Evolutionary conservation across 2,797 vertebrate species (phyloP).

Genomic region (Balearica regulorum): DNA sequence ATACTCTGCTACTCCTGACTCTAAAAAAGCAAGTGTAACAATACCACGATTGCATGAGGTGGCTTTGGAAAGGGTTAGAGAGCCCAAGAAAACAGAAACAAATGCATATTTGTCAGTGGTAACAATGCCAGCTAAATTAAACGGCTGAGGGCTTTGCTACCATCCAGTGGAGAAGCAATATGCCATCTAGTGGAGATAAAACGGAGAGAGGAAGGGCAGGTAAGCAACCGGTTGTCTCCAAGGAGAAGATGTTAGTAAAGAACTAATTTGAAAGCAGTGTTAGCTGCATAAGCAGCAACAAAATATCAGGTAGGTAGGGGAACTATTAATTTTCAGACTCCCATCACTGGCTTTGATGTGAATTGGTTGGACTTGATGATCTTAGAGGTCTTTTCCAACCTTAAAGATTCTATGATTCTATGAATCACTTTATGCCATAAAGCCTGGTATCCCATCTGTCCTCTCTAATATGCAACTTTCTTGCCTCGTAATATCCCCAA

Average conservation of each 20-base stretch:
- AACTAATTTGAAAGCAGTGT: neutral
- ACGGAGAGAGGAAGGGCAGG: neutral
- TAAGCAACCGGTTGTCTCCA: rapidly evolving
- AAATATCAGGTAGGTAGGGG: neutral
- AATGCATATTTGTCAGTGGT: rapidly evolving
- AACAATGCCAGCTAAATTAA: neutral
- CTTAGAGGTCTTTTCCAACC: too few species aligned
- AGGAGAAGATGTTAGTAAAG: neutral
- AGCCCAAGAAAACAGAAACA: neutral
- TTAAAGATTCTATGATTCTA: too few species aligned
- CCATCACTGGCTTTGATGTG: neutral
- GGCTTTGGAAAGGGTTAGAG: neutral
- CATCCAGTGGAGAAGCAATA: neutral
- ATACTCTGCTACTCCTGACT: neutral
- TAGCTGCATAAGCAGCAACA: neutral
- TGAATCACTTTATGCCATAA: neutral
- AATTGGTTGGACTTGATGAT: neutral
- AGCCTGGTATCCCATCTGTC: neutral
- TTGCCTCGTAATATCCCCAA: neutral
- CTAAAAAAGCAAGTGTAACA: neutral
- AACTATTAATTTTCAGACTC: neutral
- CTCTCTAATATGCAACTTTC: neutral
- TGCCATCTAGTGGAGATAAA: slow-evolving; percentile 48
- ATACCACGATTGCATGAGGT: rapidly evolving
- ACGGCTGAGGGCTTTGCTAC: neutral